phyloP scores from a whole-genome alignment of 2,113 vertebrate genomes.

The Muntiacus reevesi region DNA sequence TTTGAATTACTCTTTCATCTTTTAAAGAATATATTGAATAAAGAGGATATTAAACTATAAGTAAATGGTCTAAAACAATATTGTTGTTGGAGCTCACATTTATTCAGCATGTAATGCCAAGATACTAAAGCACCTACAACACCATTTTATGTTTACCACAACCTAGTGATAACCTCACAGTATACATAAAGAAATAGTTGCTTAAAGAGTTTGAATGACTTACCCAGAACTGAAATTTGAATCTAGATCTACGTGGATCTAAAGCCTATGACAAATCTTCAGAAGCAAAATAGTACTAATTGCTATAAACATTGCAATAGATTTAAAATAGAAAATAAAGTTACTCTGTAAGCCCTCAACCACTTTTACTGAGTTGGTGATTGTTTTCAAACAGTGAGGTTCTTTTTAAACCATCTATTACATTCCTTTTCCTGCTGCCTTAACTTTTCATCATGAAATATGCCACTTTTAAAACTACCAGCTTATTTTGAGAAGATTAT shows the following conservation, averaged over 20 bases:
- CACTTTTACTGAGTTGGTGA: background rate
- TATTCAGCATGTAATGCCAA: background rate
- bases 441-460: background rate
- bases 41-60: background rate
- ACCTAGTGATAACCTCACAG: background rate
- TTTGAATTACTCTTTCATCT: background rate
- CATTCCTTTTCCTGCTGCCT: background rate
- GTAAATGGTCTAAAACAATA: background rate
- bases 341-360: background rate
- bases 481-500: background rate
- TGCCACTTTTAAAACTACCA: background rate
- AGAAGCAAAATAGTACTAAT: background rate
- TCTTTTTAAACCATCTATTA: background rate
- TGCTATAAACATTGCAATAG: background rate
- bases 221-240: background rate
- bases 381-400: background rate
- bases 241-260: background rate
- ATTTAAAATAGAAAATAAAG: background rate
- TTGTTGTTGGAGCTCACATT: background rate
- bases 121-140: background rate
- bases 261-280: background rate
- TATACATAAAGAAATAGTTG: background rate
- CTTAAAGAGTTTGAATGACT: background rate
- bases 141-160: background rate
- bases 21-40: background rate